Evolutionary conservation across 2,113 vertebrate genomes (phyloP), one percentile per base, ranked within the genome.

Genomic region (Otocyon megalotis): DNA sequence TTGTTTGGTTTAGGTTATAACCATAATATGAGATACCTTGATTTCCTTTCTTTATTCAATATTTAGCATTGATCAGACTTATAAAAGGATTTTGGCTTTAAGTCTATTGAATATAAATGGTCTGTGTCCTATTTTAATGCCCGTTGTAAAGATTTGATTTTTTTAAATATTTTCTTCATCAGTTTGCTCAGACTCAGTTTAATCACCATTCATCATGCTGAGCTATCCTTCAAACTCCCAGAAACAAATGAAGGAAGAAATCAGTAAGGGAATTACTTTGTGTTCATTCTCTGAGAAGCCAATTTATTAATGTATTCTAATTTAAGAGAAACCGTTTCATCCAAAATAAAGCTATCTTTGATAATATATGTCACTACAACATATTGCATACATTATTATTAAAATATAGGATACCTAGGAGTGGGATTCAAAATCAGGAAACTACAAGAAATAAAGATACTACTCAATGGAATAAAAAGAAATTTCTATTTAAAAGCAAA

Each of bases 281-380:
- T 56, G 60, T 92, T 94, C 35, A 62, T 37, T 94, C 20, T 43
- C 77, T 60, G 17, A 96, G 65, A 96, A 69, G 6, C 4, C 43
- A 76, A 65, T 88, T 65, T 97, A 82, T 92, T 90, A 94, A 76
- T 81, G 5, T 54, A 71, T 97, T 96, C 30, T 50, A 56, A 94
- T 91, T 87, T 80, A 96, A 82, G 37, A 90, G n/a, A 77, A 97
- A 93, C 48, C 0, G 1, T 62, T 95, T 93, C n/a, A n/a, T 84
- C 48, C 37, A 56, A 94, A 88, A 43, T 69, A 71, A 32, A 62
- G 4, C 2, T 71, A 81, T 88, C 28, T 88, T 4, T 89, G n/a
- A 92, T 71, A 82, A 43, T 88, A 90, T 83, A 60, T 8, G 92
- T 24, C 17, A 93, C 32, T 83, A 32, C 9, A 81, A 96, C 30